Conservation (phyloP, 2,113 vertebrate species). For the Thomomys bottae region DNA sequence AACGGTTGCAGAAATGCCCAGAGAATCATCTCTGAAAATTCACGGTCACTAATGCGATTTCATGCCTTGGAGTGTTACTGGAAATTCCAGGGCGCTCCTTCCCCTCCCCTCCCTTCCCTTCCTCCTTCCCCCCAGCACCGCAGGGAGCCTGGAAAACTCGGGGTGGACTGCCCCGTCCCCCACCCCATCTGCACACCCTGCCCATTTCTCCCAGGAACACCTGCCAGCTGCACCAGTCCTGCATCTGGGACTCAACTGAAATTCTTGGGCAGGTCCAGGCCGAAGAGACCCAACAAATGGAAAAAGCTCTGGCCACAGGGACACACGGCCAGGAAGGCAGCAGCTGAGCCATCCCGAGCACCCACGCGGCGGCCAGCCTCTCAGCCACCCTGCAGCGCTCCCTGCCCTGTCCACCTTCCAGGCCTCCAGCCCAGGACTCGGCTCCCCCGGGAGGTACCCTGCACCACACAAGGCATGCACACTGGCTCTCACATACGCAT, state of each 20-base stretch:
- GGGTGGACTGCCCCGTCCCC: no score
- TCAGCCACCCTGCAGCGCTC: no score
- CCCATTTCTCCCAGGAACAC: not conserved
- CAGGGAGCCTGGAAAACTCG: accelerated
- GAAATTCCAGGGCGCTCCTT: not conserved
- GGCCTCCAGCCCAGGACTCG: not conserved
- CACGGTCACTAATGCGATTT: not conserved
- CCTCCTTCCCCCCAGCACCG: accelerated
- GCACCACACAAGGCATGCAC: no score
- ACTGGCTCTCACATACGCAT: not conserved
- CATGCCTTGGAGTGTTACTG: not conserved
- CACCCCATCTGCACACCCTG: accelerated
- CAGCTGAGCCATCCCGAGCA: not conserved
- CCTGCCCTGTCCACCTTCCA: no score
- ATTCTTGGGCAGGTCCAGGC: no score
- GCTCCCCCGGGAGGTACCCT: not conserved
- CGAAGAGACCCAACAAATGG: not conserved
- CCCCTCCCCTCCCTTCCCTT: not conserved
- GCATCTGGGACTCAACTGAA: accelerated
- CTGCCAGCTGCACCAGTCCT: not conserved
- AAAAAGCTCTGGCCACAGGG: not conserved
- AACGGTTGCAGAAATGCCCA: not conserved
- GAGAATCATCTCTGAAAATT: not conserved
- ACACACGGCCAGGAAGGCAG: no score
- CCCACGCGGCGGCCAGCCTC: not conserved